Conservation (phyloP, 2,113 vertebrate genomes). For the Podarcis raffonei region DNA sequence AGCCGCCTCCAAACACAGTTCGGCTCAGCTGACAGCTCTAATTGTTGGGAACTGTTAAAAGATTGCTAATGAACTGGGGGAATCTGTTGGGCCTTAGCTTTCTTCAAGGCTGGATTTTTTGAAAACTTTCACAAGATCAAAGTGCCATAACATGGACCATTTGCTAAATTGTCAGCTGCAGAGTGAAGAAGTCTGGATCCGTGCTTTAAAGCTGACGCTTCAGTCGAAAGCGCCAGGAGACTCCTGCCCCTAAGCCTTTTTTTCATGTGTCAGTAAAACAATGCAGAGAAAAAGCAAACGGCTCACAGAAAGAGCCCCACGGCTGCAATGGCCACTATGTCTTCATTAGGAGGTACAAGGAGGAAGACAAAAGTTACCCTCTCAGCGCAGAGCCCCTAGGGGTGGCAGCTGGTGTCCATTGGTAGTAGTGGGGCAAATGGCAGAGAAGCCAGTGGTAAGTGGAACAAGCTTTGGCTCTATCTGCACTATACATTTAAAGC, state of each 20-base stretch:
- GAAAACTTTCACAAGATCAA: conserved; percentile 86
- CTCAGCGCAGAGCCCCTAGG: conserved; percentile 10
- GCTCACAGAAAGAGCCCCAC: conserved; percentile 54
- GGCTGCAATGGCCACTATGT: conserved; percentile 29
- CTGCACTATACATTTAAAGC: too few relatives aligned
- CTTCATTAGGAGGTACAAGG: conserved; percentile 66
- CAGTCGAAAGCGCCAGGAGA: conserved; percentile 56
- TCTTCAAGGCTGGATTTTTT: conserved; percentile 79
- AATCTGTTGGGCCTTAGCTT: conserved; percentile 77
- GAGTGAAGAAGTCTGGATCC: conserved; percentile 73
- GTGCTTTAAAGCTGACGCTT: conserved; percentile 68
- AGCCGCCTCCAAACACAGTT: conserved; percentile 64
- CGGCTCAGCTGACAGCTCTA: conserved; percentile 79
- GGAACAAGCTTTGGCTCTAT: too few relatives aligned
- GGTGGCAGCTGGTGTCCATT: too few relatives aligned
- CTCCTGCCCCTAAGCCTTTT: conserved; percentile 62
- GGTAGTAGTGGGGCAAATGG: too few relatives aligned
- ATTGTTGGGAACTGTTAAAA: conserved; percentile 86
- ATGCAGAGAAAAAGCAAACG: conserved; percentile 55
- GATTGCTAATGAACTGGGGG: conserved; percentile 86
- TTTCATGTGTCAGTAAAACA: conserved; percentile 77
- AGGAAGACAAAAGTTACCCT: conserved; percentile 34
- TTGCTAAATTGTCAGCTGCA: conserved; percentile 80
- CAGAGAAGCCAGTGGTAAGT: too few relatives aligned
- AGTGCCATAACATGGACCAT: conserved; percentile 75